phyloP scores from a whole-genome alignment of 2,797 vertebrate species.

The Schizopygopsis pylzovi region DNA sequence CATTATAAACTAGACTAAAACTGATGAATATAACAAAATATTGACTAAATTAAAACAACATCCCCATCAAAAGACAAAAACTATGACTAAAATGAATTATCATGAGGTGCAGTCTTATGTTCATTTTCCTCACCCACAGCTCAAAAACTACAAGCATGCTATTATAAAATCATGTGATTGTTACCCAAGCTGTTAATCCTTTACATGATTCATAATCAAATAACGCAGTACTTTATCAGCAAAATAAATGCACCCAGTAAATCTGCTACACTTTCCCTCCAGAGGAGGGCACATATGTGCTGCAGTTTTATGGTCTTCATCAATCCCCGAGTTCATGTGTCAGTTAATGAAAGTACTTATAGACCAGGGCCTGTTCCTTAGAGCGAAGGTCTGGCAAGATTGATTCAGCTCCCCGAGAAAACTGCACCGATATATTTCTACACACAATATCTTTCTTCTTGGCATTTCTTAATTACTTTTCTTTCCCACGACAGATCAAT shows the following conservation, averaged over 20 bases:
- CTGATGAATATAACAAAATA: neutral
- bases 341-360: conserved; percentile 50
- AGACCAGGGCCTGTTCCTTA: conserved; percentile 12
- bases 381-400: conserved; percentile 29
- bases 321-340: conserved; percentile 45
- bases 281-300: conserved; percentile 33
- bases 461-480: conserved; percentile 63
- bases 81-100: neutral
- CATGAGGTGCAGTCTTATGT: neutral
- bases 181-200: conserved; percentile 14
- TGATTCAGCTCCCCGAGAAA: conserved; percentile 56
- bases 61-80: neutral
- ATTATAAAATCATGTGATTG: neutral
- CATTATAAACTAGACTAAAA: neutral
- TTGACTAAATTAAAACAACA: neutral
- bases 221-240: conserved; percentile 10
- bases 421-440: conserved; percentile 60
- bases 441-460: conserved; percentile 65
- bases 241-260: conserved; percentile 34
- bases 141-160: neutral
- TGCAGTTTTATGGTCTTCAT: conserved; percentile 49
- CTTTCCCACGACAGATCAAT: conserved; percentile 66
- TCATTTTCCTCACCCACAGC: neutral
- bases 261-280: conserved; percentile 26
- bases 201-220: conserved; percentile 25